Percentiles rank a stretch among this genome's conserved stretches.
Conservation (phyloP, 2,888 invertebrate species). For the Dasypogon diadema region DNA sequence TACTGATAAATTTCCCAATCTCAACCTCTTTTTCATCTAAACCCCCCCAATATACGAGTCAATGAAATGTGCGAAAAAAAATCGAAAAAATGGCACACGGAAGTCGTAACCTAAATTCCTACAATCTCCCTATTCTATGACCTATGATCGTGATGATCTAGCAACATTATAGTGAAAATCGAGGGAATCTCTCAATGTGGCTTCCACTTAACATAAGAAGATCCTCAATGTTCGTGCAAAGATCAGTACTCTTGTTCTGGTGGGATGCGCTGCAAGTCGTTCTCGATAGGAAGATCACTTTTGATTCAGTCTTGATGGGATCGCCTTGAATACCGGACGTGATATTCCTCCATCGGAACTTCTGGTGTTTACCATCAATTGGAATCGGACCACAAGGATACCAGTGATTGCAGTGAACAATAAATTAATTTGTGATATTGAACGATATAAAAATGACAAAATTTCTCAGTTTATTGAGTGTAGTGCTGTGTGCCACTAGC, state of each 20-base stretch:
- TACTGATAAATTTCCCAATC: conserved; percentile 12
- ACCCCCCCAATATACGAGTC: no score
- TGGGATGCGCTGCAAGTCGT: neutral
- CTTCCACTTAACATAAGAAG: neutral
- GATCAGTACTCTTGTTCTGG: conserved; percentile 4
- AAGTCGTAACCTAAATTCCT: conserved; percentile 48
- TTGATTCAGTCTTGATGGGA: conserved; percentile 50
- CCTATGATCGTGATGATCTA: conserved; percentile 15
- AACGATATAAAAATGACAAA: conserved; percentile 33
- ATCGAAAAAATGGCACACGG: conserved; percentile 40
- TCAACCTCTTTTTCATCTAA: neutral
- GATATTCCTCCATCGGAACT: neutral
- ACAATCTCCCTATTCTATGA: conserved; percentile 28
- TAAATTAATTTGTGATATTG: neutral
- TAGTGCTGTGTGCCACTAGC: conserved; percentile 15
- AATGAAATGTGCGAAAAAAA: neutral
- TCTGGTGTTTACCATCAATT: neutral
- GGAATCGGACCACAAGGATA: conserved; percentile 9
- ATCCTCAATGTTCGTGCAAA: neutral
- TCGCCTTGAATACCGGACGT: conserved; percentile 43
- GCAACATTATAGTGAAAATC: neutral
- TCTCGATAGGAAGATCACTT: conserved; percentile 10
- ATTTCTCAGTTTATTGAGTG: neutral
- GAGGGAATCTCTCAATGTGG: neutral
- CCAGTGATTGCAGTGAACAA: conserved; percentile 11